Percentiles rank a stretch among this genome's conserved stretches.
These are phyloP conservation scores for Varecia variegata DNA, from an alignment of 2,797 vertebrate genomes.

Conservation along the genomic window DNA sequence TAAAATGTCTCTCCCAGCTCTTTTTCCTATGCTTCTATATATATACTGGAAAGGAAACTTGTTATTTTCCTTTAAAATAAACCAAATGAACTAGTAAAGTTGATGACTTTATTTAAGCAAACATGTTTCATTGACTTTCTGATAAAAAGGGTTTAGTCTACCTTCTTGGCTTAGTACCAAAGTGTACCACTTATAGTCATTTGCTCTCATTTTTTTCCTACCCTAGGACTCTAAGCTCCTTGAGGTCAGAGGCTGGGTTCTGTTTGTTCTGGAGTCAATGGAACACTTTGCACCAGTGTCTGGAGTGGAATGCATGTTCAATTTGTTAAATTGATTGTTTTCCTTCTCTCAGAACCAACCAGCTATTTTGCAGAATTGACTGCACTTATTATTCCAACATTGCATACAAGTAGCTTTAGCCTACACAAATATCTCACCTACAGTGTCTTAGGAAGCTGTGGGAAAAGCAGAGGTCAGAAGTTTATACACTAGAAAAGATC, in stretches of 20 bases:
- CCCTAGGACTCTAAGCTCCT: background rate
- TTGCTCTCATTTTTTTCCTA: background rate
- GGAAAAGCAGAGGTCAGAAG: background rate
- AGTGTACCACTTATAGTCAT: background rate
- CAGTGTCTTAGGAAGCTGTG: background rate
- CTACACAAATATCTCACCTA: background rate
- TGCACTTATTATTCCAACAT: background rate
- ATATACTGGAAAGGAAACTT: background rate
- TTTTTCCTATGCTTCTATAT: background rate
- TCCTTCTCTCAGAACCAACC: background rate
- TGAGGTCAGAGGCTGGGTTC: background rate
- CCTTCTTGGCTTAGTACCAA: background rate
- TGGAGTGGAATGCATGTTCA: background rate
- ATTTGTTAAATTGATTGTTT: constrained; percentile 27
- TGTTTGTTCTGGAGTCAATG: background rate
- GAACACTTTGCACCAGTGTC: background rate
- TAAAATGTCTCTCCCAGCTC: background rate
- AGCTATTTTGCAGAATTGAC: constrained; percentile 27
- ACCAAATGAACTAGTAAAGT: background rate
- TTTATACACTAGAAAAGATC: constrained; percentile 1
- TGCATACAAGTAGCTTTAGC: background rate
- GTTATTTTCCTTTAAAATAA: background rate
- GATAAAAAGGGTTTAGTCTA: background rate
- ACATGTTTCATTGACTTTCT: background rate
- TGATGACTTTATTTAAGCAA: background rate